phyloP scores from a whole-genome alignment of 2,797 vertebrate genomes.

The Fratercula arctica region DNA sequence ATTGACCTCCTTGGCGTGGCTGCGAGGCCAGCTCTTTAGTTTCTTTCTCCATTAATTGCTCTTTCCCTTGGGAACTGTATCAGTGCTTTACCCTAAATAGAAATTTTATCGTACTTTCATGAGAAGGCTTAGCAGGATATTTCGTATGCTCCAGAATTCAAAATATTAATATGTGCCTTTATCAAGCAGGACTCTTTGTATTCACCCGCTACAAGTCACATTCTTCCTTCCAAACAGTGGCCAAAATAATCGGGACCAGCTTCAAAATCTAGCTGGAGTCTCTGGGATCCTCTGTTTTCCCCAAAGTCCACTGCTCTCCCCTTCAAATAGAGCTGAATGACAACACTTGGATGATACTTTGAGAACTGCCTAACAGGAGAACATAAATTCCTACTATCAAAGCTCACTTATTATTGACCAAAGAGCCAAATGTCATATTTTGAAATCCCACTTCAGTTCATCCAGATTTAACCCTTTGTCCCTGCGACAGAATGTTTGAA shows the following conservation, averaged over 20 bases:
- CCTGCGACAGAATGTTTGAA: background rate
- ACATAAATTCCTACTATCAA: background rate
- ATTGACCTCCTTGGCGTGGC: background rate
- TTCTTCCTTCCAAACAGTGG: background rate
- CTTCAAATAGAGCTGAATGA: background rate
- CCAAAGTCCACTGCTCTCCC: rapidly evolving
- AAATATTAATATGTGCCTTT: background rate
- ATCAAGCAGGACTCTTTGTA: background rate
- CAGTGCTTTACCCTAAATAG: background rate
- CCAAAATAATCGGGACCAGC: background rate
- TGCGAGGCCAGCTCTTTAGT: background rate
- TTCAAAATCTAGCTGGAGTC: background rate
- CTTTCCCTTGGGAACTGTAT: background rate
- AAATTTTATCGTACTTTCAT: background rate
- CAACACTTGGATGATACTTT: background rate
- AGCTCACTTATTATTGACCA: background rate
- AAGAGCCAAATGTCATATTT: background rate
- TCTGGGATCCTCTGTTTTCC: background rate
- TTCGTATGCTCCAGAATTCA: background rate
- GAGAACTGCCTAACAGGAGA: background rate
- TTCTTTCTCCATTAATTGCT: background rate
- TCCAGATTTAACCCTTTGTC: background rate
- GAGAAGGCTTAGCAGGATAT: background rate
- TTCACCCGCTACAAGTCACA: background rate
- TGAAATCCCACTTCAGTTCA: background rate